Evolutionary conservation across 2,888 invertebrate species (phyloP), one percentile per base, ranked within the genome.

Genomic region (Lasioglossum zephyrum): DNA sequence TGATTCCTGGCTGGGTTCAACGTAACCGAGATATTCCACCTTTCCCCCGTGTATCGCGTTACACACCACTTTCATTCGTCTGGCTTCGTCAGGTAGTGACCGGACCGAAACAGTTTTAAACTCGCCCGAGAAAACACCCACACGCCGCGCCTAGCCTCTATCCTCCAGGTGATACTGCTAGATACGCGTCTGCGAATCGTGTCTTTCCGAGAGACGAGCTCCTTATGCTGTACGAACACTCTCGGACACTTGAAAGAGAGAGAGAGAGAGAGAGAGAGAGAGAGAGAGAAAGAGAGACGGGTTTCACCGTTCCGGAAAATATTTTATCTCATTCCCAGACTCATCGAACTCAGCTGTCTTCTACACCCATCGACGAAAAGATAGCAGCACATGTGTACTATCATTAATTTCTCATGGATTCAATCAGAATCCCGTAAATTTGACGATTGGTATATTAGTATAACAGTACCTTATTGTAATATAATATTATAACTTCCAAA

Each of bases 11-110:
- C 63, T 63, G 87, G 78, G 85, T 83, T 85, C 80, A 82, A 81
- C 73, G 79, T 73, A 87, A 85, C 79, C 77, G 74, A 82, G 83
- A 77, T 81, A 85, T 85, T 84, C 84, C 85, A 88, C 87, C 87
- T 87, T 89, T 89, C 87, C 79, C 84, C 74, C 81, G 41, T 76
- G 85, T 82, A 86, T 89, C 87, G 86, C 82, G 72, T 89, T 89
- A 87, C 89, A 81, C 73, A 73, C 85, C 82, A 83, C 88, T 89
- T 89, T 88, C 88, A 81, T 87, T 89, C 83, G 88, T 84, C 77
- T 60, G 73, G 76, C 83, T 79, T 87, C 82, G 88, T 82, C 84
- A 84, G 86, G 81, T 79, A 85, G 83, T 81, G 85, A 74, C 70
- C 78, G 85, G 60, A 84, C 79, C 80, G 74, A 86, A 88, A 86